Conservation (phyloP, 2,888 invertebrate species). For the Dicyrtoma fusca region DNA sequence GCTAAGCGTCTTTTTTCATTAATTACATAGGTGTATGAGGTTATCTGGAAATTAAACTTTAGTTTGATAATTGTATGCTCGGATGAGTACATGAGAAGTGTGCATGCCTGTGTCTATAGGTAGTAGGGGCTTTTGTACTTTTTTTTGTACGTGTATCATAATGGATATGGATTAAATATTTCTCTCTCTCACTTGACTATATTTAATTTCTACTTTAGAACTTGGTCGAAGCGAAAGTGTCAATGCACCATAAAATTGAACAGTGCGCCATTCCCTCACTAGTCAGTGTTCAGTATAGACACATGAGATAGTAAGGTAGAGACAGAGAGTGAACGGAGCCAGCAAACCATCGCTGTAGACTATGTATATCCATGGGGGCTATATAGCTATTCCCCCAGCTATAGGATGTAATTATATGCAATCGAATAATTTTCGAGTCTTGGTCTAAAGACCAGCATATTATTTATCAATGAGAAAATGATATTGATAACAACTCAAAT, state of each 20-base stretch:
- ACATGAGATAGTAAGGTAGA: no score
- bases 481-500: constrained; percentile 37
- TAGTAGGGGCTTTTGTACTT: no score
- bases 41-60: constrained; percentile 52
- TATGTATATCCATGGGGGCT: no score
- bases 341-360: no score
- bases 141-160: no score
- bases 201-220: no score
- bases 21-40: constrained; percentile 52
- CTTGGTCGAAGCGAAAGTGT: constrained; percentile 16
- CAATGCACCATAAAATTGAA: constrained; percentile 25
- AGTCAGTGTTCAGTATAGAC: no score
- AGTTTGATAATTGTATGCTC: constrained; percentile 48
- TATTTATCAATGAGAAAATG: constrained; percentile 36
- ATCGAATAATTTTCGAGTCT: not conserved
- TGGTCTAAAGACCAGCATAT: constrained; percentile 4
- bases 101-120: not conserved
- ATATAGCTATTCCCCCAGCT: no score
- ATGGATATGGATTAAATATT: not conserved
- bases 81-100: not conserved
- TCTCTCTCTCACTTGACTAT: constrained; percentile 2
- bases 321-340: not conserved
- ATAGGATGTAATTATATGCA: no score
- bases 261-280: not conserved
- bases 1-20: constrained; percentile 41